Evolutionary conservation across 2,113 vertebrate species (phyloP).

Genomic region (Dasyprocta punctata): DNA sequence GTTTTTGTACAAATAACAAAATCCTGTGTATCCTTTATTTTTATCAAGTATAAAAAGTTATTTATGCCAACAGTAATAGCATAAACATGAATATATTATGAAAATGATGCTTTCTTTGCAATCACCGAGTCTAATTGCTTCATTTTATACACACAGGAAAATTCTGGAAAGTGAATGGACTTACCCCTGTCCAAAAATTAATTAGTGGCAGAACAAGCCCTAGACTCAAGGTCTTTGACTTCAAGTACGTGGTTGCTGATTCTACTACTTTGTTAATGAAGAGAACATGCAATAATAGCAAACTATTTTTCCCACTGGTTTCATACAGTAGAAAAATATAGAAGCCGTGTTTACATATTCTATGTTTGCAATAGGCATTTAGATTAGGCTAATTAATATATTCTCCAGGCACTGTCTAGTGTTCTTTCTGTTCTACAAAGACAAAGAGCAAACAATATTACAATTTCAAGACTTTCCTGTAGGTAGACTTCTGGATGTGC

Average conservation of each 20-base stretch:
- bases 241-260: constrained; percentile 2
- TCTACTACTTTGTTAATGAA: constrained; percentile 22
- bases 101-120: constrained; percentile 21
- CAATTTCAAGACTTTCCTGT: neutral
- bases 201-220: neutral
- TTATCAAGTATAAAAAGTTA: constrained; percentile 36
- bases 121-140: neutral
- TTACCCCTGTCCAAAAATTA: constrained; percentile 39
- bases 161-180: constrained; percentile 6
- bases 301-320: neutral
- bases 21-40: neutral
- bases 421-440: neutral
- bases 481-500: neutral
- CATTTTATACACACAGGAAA: constrained; percentile 14
- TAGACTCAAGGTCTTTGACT: constrained; percentile 31
- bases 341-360: neutral
- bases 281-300: neutral
- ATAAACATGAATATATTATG: constrained; percentile 19
- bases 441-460: neutral
- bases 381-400: neutral
- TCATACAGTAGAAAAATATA: neutral
- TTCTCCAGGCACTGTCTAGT: neutral
- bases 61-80: constrained; percentile 31
- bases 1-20: constrained; percentile 44
- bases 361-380: neutral